These are phyloP conservation scores for Folsomia candida DNA, from an alignment of 2,888 invertebrate genomes.

Conservation along the genomic window DNA sequence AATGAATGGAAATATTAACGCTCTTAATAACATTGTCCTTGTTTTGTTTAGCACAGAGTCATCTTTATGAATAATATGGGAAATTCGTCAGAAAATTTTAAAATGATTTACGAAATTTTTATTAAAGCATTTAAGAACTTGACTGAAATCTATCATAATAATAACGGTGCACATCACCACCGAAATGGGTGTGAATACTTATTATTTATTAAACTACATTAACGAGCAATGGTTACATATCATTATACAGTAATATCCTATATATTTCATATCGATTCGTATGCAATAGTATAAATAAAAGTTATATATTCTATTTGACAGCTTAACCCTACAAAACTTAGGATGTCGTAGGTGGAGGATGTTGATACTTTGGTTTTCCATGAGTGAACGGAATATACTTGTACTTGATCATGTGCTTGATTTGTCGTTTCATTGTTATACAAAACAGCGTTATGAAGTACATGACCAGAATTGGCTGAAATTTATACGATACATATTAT, in stretches of 20 bases:
- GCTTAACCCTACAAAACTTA: not conserved
- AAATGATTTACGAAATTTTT: not conserved
- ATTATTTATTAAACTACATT: not conserved
- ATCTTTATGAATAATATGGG: no score
- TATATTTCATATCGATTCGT: not conserved
- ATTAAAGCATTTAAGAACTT: constrained; percentile 11
- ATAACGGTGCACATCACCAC: not conserved
- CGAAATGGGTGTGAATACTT: not conserved
- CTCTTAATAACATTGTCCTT: no score
- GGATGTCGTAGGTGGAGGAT: constrained; percentile 16
- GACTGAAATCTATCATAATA: not conserved
- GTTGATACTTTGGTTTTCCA: constrained; percentile 91
- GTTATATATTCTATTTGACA: not conserved
- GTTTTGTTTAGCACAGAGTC: no score
- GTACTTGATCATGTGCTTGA: constrained; percentile 99
- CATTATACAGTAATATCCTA: not conserved
- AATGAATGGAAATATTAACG: no score
- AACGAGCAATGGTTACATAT: not conserved
- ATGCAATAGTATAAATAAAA: constrained; percentile 16
- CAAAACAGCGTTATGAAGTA: constrained; percentile 98
- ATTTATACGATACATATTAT: no score
- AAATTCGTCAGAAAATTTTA: no score
- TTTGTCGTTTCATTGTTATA: constrained; percentile 99
- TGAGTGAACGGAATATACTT: constrained; percentile 97
- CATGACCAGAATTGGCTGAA: constrained; percentile 99